Evolutionary conservation across 2,888 invertebrate genomes (phyloP).

Genomic region (Drosophila lutescens): DNA sequence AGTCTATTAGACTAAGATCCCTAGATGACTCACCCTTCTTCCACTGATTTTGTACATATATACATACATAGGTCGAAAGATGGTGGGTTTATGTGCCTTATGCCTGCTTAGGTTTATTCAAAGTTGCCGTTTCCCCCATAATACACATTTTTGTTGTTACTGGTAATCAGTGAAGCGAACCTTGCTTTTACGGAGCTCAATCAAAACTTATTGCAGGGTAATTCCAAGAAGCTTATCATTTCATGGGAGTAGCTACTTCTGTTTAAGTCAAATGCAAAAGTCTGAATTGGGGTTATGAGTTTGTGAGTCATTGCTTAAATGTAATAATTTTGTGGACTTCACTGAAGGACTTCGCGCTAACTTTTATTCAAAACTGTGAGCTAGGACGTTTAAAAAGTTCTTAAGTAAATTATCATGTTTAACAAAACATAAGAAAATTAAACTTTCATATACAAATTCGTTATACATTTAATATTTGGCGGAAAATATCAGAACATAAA

Average conservation of each 20-base stretch:
- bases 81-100: not conserved
- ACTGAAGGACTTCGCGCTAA: no score
- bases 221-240: constrained; percentile 15
- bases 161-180: not conserved
- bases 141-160: not conserved
- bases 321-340: not conserved
- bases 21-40: not conserved
- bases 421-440: no score
- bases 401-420: no score
- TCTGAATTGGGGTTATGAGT: not conserved
- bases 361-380: no score
- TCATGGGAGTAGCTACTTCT: constrained; percentile 1
- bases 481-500: not conserved
- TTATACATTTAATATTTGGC: not conserved
- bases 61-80: not conserved
- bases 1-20: not conserved
- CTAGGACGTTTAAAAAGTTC: no score
- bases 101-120: not conserved
- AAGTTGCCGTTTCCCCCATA: not conserved
- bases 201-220: not conserved
- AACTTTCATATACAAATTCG: no score
- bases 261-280: not conserved
- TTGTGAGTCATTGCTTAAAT: not conserved
- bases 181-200: not conserved
- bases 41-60: no score